Evolutionary conservation across 2,113 vertebrate genomes (phyloP).

Genomic region (Neogale vison): DNA sequence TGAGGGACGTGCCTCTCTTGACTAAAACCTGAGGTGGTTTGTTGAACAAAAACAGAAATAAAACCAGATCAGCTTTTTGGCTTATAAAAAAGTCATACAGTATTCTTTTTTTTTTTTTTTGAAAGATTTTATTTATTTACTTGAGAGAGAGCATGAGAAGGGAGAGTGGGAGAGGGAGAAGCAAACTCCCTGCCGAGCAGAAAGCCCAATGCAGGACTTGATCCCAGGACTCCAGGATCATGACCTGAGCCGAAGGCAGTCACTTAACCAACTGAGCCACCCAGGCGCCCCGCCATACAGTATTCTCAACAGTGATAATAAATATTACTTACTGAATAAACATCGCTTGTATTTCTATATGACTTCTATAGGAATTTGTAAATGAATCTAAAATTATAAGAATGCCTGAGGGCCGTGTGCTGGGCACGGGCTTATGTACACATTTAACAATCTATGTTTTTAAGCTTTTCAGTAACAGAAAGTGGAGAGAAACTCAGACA

Average conservation of each 20-base stretch:
- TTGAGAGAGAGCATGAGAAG: too few species aligned
- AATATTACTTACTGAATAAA: conserved; percentile 1
- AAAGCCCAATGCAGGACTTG: too few species aligned
- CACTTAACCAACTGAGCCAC: too few species aligned
- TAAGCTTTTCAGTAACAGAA: neutral
- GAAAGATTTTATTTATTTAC: too few species aligned
- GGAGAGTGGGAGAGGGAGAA: too few species aligned
- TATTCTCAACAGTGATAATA: conserved; percentile 1
- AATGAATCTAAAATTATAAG: neutral
- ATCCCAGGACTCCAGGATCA: too few species aligned
- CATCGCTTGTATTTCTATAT: neutral
- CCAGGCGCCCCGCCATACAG: neutral
- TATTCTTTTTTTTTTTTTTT: neutral
- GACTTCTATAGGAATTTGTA: neutral
- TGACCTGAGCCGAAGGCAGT: too few species aligned
- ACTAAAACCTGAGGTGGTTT: neutral
- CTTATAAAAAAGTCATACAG: neutral
- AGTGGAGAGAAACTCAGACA: neutral
- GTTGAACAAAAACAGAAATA: conserved; percentile 31
- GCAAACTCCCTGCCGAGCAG: too few species aligned
- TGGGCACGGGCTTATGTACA: neutral
- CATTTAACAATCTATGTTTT: neutral
- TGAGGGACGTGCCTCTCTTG: neutral
- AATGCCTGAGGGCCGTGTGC: neutral
- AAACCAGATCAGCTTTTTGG: neutral